Evolutionary conservation across 2,888 invertebrate genomes (phyloP).

Genomic region (Ochlodes sylvanus): DNA sequence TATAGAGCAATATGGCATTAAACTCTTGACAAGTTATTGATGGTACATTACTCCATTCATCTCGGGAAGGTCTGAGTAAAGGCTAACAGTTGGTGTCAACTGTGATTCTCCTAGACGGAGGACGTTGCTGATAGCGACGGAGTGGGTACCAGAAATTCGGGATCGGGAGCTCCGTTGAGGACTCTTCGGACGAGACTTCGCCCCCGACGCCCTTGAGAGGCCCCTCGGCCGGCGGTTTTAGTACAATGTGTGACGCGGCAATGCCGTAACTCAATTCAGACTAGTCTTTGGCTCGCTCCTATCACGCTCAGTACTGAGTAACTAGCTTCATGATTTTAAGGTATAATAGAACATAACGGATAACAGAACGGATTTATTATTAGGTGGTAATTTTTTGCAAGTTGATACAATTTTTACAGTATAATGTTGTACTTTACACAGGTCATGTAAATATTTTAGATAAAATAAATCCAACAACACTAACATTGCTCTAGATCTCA

Average conservation of each 20-base stretch:
- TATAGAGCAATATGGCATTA: neutral
- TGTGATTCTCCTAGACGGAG: slow-evolving; percentile 86
- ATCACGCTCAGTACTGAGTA: slow-evolving; percentile 62
- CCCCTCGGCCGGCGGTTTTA: slow-evolving; percentile 88
- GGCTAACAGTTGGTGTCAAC: slow-evolving; percentile 64
- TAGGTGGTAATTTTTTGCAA: too few species aligned
- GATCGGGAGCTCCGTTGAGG: slow-evolving; percentile 74
- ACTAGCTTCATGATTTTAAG: slow-evolving; percentile 28
- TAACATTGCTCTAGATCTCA: too few species aligned
- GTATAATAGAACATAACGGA: too few species aligned
- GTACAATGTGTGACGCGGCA: slow-evolving; percentile 88
- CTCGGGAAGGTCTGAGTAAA: slow-evolving; percentile 93
- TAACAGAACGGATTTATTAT: too few species aligned
- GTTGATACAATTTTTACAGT: too few species aligned
- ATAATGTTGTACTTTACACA: too few species aligned
- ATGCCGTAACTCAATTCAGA: slow-evolving; percentile 91
- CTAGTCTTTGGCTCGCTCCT: slow-evolving; percentile 89
- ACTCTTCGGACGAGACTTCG: slow-evolving; percentile 78
- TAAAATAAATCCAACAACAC: too few species aligned
- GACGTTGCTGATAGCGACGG: slow-evolving; percentile 84
- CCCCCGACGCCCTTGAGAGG: slow-evolving; percentile 85
- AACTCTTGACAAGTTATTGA: neutral
- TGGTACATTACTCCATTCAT: slow-evolving; percentile 71
- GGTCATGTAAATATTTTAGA: too few species aligned
- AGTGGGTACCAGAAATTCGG: slow-evolving; percentile 89